These are phyloP conservation scores for Varanus salvator DNA, from an alignment of 2,113 vertebrate genomes.

Conservation along the genomic window DNA sequence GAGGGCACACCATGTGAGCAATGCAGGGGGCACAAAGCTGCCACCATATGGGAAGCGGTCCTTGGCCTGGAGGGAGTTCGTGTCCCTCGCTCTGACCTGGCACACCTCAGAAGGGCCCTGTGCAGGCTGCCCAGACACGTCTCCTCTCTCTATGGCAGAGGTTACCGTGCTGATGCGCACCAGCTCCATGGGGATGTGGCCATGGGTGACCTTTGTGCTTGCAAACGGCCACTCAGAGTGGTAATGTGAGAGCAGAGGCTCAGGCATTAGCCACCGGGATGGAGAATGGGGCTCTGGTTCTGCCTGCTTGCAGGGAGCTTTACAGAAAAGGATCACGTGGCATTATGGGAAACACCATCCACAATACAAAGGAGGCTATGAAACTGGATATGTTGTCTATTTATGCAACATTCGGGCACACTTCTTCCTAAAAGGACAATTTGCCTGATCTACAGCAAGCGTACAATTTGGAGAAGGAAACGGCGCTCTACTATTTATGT, in stretches of 20 bases:
- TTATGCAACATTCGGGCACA: slow-evolving; percentile 55
- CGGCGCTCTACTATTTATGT: slow-evolving; percentile 42
- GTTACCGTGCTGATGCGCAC: slow-evolving; percentile 78
- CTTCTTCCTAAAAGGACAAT: slow-evolving; percentile 57
- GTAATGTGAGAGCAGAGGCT: slow-evolving; percentile 79
- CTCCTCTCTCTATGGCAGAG: slow-evolving; percentile 77
- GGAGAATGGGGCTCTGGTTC: slow-evolving; percentile 65
- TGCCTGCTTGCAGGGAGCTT: slow-evolving; percentile 73
- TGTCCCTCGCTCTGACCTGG: slow-evolving; percentile 86
- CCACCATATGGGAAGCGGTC: slow-evolving; percentile 49
- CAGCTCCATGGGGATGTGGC: slow-evolving; percentile 75
- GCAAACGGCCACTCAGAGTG: slow-evolving; percentile 79
- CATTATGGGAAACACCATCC: slow-evolving; percentile 71
- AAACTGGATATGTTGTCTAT: slow-evolving; percentile 67
- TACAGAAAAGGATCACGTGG: slow-evolving; percentile 60
- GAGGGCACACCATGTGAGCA: no score
- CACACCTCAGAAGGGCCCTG: slow-evolving; percentile 90
- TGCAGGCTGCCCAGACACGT: slow-evolving; percentile 87
- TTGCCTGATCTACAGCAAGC: slow-evolving; percentile 32
- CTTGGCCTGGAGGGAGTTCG: slow-evolving; percentile 89
- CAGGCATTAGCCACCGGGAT: slow-evolving; percentile 72
- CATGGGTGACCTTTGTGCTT: slow-evolving; percentile 82
- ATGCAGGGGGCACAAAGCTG: no score
- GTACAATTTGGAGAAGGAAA: slow-evolving; percentile 30
- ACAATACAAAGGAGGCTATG: slow-evolving; percentile 58